A percentile compares a stretch with the other conserved stretches of the same genome.
phyloP scores from a whole-genome alignment of 1,140 invertebrate genomes.

The Cyclargus thomasi region DNA sequence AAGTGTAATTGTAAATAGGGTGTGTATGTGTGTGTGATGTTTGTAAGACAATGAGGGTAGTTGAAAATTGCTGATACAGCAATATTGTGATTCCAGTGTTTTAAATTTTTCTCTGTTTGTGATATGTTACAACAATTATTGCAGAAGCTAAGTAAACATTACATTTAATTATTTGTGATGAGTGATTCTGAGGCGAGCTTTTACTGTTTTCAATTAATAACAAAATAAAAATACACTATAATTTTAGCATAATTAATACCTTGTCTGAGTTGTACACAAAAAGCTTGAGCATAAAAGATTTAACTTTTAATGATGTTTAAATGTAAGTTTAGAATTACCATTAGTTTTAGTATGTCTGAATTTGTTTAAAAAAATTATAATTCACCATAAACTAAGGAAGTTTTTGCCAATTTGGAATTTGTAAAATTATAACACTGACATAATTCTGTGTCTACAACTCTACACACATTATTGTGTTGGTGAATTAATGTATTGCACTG shows the following conservation, averaged over 20 bases:
- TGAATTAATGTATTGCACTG: not conserved
- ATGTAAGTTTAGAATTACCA: not conserved
- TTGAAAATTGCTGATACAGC: not conserved
- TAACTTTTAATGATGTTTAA: too few relatives aligned
- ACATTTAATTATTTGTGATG: too few relatives aligned
- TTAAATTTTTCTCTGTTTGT: not conserved
- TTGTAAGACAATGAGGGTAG: not conserved
- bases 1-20: not conserved
- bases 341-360: not conserved
- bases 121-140: not conserved
- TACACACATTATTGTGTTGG: not conserved
- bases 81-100: not conserved
- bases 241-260: too few relatives aligned
- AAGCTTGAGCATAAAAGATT: too few relatives aligned
- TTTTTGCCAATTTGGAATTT: conserved; percentile 3
- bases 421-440: not conserved
- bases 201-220: too few relatives aligned
- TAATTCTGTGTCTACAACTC: not conserved
- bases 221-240: too few relatives aligned
- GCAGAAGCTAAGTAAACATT: not conserved
- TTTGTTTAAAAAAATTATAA: not conserved
- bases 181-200: too few relatives aligned
- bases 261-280: too few relatives aligned
- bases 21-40: not conserved
- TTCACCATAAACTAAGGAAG: not conserved